These are phyloP conservation scores for Macrosiphum euphorbiae DNA, from an alignment of 2,888 invertebrate genomes.

Conservation along the genomic window DNA sequence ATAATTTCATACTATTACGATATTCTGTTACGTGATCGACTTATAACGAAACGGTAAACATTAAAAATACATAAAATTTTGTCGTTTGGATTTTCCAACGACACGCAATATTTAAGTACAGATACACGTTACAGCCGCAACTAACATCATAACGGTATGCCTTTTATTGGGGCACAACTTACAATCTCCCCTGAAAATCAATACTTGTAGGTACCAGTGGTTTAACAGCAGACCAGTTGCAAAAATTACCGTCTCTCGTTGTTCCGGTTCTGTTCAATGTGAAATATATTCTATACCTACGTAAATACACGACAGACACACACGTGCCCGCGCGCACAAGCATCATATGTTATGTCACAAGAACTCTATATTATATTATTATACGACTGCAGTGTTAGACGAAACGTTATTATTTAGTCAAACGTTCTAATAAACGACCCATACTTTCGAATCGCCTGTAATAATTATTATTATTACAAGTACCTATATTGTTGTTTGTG, in stretches of 20 bases:
- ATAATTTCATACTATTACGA: not conserved
- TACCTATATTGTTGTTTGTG: slow-evolving; percentile 14
- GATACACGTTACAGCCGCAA: not conserved
- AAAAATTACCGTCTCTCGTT: not conserved
- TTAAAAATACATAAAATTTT: not conserved
- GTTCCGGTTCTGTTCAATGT: not conserved
- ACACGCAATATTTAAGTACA: not conserved
- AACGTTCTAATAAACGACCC: slow-evolving; percentile 18
- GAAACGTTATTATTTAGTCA: slow-evolving; percentile 7
- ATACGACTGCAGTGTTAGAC: not conserved
- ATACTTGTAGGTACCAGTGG: not conserved
- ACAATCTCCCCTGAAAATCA: not conserved
- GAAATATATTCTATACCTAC: not conserved
- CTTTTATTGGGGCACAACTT: not conserved
- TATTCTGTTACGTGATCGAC: not conserved
- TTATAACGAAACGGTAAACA: not conserved
- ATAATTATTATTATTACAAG: not conserved
- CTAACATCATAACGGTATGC: not conserved
- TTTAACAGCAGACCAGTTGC: not conserved
- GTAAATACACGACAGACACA: not conserved
- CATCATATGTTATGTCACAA: not conserved
- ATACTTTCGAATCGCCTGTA: not conserved
- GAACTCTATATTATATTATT: not conserved
- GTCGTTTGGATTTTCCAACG: not conserved
- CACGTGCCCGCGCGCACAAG: not conserved